Base-by-base conservation (phyloP, 1,140 invertebrate species). In the Zaprionus davidi region DNA sequence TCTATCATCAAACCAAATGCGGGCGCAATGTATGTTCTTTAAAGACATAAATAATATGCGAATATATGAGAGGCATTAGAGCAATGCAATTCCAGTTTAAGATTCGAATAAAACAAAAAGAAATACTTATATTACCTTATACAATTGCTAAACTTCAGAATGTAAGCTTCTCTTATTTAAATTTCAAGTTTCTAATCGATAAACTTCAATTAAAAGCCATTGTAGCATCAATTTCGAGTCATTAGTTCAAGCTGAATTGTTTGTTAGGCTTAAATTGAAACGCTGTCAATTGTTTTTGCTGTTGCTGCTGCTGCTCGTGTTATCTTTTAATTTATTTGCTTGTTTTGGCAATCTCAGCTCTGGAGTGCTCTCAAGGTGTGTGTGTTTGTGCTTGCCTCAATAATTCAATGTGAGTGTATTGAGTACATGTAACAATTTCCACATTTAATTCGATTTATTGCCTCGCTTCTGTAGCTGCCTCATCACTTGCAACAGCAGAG, bases 371-470 rank as follows among this genome's bases (percentile, higher is more conserved):
- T 46, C n/a, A 46, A 46, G 41, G 41, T 17, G 41, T 46, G n/a
- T 41, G n/a, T 41, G 5, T 41, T 4, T 41, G 22, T 69, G 55
- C 59, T 53, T 41, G 41, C 20, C 9, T 76, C 63, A 71, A 57
- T 66, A 34, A 71, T 36, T 78, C 53, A 72, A 71, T 81, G 74
- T 51, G 46, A 13, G 20, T 51, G 46, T 51, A 87, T 74, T 87
- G 67, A 77, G 76, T 80, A 80, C 67, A 71, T 77, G 63, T 46
- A 72, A 76, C 68, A 46, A 78, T 71, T 73, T 68, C 24, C 59
- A 67, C 65, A 67, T 71, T 77, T 49, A 53, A 60, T 80, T 80
- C 75, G 84, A 88, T 87, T 88, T 86, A 86, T 86, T 86, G 73
- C 13, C 12, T 28, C 5, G 17, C 9, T 4, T 3, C 17, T 26